Base-by-base conservation (phyloP, 2,797 vertebrate species). In the Sebastes miniatus region DNA sequence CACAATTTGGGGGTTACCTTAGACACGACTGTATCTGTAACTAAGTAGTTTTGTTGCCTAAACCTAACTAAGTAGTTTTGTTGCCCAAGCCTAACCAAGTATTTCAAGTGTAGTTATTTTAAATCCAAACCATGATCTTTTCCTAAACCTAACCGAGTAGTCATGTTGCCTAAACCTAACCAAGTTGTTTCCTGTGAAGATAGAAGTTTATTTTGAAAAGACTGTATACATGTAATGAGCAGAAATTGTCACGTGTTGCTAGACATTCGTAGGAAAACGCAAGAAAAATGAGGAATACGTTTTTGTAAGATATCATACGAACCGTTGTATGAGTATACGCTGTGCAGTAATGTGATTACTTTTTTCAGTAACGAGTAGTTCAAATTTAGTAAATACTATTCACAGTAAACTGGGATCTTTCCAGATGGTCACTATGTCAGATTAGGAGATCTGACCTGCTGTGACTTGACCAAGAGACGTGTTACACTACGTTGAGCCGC, bases 391-490 rank as follows among this genome's bases (percentile, higher is more conserved):
- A 11, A 39, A 61, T 36, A 11, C 20, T 71, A 14, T 6, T 43
- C 24, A 54, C 32, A 39, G 8, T 25, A 68, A n/a, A 3, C 64
- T 31, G 34, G 20, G n/a, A 73, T 78, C 31, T 74, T 70, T 59
- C 61, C 65, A 73, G 66, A 68, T 64, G 70, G 43, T 56, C 76
- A 58, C 58, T 4, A 8, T 32, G 47, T 10, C 68, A 43, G 25
- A 82, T 73, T 36, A 79, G 72, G 63, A 69, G 57, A 68, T 72
- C 16, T 69, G 58, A 69, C 52, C 80, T 59, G 72, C 68, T 27
- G 14, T 62, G 57, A 71, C 16, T 24, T 13, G 14, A 58, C 57
- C 14, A 20, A 56, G 9, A 59, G 24, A 52, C 24, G 1, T 34
- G 22, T 67, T 54, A 18, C 43, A 78, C 63, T 50, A 4, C 0